A percentile compares a stretch with the other conserved stretches of the same genome.
Evolutionary conservation across 2,113 vertebrate genomes (phyloP).

Genomic region (Pseudopipra pipra): DNA sequence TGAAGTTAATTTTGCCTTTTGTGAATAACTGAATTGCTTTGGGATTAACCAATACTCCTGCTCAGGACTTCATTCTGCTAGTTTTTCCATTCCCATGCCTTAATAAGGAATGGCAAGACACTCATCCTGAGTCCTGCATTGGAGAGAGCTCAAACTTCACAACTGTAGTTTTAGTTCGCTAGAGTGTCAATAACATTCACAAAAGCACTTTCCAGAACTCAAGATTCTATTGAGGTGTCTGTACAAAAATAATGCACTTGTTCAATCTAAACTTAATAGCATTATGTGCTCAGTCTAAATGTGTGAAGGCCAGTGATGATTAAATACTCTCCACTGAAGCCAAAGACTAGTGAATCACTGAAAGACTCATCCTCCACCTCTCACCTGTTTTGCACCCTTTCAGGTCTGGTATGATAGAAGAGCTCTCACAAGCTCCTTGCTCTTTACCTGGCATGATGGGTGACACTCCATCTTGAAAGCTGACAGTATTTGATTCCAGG

Average conservation of each 20-base stretch:
- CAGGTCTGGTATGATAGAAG: not conserved
- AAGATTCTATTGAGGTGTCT: not conserved
- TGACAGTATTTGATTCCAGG: not conserved
- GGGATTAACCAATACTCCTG: not conserved
- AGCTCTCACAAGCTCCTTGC: not conserved
- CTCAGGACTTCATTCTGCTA: not conserved
- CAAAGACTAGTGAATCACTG: not conserved
- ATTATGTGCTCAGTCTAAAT: not conserved
- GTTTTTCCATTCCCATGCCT: not conserved
- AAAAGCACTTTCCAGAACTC: not conserved
- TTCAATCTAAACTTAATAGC: not conserved
- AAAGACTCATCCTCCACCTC: not conserved
- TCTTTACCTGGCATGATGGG: not conserved
- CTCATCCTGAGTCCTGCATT: not conserved
- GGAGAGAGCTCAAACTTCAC: not conserved
- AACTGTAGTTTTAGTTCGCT: not conserved
- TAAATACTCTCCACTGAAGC: not conserved
- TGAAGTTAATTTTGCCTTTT: not conserved
- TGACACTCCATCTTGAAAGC: not conserved
- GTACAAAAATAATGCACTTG: not conserved
- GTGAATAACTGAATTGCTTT: not conserved
- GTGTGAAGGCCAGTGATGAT: not conserved
- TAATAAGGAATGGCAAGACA: not conserved
- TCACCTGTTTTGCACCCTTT: not conserved
- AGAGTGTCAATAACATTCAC: not conserved